These are phyloP conservation scores for Sminthopsis crassicaudata DNA, from an alignment of 2,113 vertebrate species.

Conservation along the genomic window DNA sequence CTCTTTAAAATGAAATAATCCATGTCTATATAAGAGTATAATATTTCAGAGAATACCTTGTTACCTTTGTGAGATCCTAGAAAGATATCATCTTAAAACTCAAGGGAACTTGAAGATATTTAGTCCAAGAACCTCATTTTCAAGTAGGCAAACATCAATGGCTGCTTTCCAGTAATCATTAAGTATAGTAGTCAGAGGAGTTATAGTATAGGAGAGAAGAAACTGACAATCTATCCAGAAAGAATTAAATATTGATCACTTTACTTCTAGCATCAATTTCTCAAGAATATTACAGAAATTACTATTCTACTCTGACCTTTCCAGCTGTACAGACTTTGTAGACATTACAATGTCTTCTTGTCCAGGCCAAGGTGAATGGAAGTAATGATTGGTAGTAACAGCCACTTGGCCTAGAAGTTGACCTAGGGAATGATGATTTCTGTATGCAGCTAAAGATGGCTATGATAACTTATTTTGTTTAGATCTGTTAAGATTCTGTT, in stretches of 20 bases:
- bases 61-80: slow-evolving; percentile 33
- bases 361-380: slow-evolving; percentile 25
- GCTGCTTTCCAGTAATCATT: slow-evolving; percentile 24
- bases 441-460: neutral
- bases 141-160: neutral
- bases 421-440: slow-evolving; percentile 35
- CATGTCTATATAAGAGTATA: neutral
- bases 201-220: neutral
- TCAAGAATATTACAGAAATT: neutral
- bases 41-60: slow-evolving; percentile 39
- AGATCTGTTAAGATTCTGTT: neutral
- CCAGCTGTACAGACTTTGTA: slow-evolving; percentile 26
- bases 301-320: neutral
- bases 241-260: slow-evolving; percentile 34
- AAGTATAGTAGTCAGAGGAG: neutral
- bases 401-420: slow-evolving; percentile 1
- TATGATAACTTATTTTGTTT: slow-evolving; percentile 31
- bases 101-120: slow-evolving; percentile 45
- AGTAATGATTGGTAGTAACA: slow-evolving; percentile 28
- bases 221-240: slow-evolving; percentile 21
- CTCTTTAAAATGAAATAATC: neutral
- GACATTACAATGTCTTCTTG: neutral
- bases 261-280: slow-evolving; percentile 46
- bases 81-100: slow-evolving; percentile 26
- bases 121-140: slow-evolving; percentile 40